These are phyloP conservation scores for Lissocephala sabroskyi DNA, from an alignment of 2,888 invertebrate species.

Conservation along the genomic window DNA sequence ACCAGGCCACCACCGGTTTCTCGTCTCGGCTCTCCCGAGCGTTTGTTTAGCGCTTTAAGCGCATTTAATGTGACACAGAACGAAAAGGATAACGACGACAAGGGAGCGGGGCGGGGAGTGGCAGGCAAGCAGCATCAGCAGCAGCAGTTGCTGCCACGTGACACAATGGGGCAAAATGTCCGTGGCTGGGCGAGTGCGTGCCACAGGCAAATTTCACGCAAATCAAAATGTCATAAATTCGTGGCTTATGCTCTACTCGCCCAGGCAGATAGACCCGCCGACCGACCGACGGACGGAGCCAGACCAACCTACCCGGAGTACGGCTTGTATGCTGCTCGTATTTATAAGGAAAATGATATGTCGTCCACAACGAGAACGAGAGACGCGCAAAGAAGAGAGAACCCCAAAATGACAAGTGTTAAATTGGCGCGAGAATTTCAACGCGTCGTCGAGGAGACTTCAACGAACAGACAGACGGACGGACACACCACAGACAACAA, in stretches of 20 bases:
- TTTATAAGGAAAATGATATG: slow-evolving; percentile 63
- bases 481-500: no score
- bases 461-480: slow-evolving; percentile 53
- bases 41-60: slow-evolving; percentile 65
- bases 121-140: background rate
- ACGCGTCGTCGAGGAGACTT: slow-evolving; percentile 48
- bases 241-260: slow-evolving; percentile 48
- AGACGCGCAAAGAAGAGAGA: slow-evolving; percentile 8
- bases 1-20: no score
- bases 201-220: slow-evolving; percentile 70
- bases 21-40: no score
- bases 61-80: slow-evolving; percentile 64
- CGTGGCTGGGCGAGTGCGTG: slow-evolving; percentile 48
- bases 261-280: slow-evolving; percentile 18
- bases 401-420: slow-evolving; percentile 58
- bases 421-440: slow-evolving; percentile 62
- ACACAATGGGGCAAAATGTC: no score
- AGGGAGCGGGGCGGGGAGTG: slow-evolving; percentile 8
- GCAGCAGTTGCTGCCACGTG: slow-evolving; percentile 53
- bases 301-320: no score
- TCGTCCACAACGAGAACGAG: slow-evolving; percentile 27
- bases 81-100: slow-evolving; percentile 61
- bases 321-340: no score
- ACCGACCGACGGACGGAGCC: no score
- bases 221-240: slow-evolving; percentile 70